Evolutionary conservation across 2,113 vertebrate genomes (phyloP), one percentile per base, ranked within the genome.

Genomic region (Girardinichthys multiradiatus): DNA sequence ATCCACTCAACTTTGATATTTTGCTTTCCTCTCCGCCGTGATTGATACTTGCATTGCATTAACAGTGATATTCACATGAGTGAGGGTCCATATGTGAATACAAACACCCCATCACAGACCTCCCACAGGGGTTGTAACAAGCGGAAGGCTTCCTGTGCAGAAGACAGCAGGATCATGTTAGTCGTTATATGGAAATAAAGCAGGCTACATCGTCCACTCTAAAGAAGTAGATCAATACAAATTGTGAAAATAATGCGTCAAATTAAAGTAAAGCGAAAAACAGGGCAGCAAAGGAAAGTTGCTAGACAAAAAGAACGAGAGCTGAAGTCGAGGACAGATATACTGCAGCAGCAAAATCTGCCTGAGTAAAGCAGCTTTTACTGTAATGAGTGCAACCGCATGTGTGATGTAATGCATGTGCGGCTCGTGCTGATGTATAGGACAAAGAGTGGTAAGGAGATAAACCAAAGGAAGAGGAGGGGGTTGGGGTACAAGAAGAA

Each of bases 41-140:
- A 86, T 84, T 85, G 80, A 90, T 91, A 89, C 85, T 90, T 91
- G 86, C 88, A 88, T 79, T 80, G 66, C 88, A 88, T 87, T 85
- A 87, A 74, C 74, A 64, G 73, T 30, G 67, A 73, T 74, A 80
- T 67, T 66, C 79, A 85, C 76, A 81, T 60, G 19, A 77, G 26
- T 21, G 58, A 69, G 68, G 57, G 71, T 72, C 75, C 86, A 87
- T 69, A 88, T 75, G 76, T 4, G 14, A 82, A 64, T 72, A 76
- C 74, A 82, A 57, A 45, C 68, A 63, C 39, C 57, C 79, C 77
- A 89, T 90, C 80, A 31, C 73, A 48, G 79, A 83, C 75, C 82
- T 91, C 91, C 88, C 89, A 74, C 75, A 86, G 88, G 90, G 82
- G 84, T 88, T 61, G 58, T 77, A 3, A 57, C 29, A 63, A 54